Evolutionary conservation across 2,888 invertebrate genomes (phyloP), one percentile per base, ranked within the genome.

Genomic region (Periphyllus acericola): DNA sequence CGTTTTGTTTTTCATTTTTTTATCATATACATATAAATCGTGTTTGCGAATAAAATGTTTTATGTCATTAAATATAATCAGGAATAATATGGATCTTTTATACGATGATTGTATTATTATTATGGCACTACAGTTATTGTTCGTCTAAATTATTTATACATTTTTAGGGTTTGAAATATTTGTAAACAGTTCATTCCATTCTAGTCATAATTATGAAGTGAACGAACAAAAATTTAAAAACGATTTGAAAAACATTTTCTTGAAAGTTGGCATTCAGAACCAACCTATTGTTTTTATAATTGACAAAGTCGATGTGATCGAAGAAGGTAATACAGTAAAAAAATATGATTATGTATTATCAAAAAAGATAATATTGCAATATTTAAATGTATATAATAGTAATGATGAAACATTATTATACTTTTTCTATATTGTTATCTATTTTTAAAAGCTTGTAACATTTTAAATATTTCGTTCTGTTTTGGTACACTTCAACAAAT

Each of bases 221-320:
- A 71, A 52, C 14, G 74, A 81, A 46, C 74, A 66, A 66, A 60
- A 74, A 25, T 87, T 87, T 46, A 74, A 46, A 74, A 32, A 87
- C 3, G 40, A 72, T 74, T 75, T 87, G 60, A 80, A 81, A 72
- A 72, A 66, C 11, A 74, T 81, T 40, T 81, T 87, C 6, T 74
- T 29, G 21, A 40, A 74, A 66, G 87, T 74, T 25, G 87, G 87
- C 34, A 34, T 87, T n/a, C 14, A 81, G 66, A 87, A 87, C 46
- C 72, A 72, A 66, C 60, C 87, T 17, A 25, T 60, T 19, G 60
- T 87, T 81, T 74, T 87, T 6, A 87, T 81, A 34, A 21, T 87
- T 34, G 87, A 87, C 32, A 46, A 81, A 74, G 74, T 80, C 4
- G 74, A 87, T 11, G 32, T 19, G 0, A 40, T 81, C 21, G 87